Conservation (phyloP, 2,888 invertebrate species). For the Tupiocoris notatus region DNA sequence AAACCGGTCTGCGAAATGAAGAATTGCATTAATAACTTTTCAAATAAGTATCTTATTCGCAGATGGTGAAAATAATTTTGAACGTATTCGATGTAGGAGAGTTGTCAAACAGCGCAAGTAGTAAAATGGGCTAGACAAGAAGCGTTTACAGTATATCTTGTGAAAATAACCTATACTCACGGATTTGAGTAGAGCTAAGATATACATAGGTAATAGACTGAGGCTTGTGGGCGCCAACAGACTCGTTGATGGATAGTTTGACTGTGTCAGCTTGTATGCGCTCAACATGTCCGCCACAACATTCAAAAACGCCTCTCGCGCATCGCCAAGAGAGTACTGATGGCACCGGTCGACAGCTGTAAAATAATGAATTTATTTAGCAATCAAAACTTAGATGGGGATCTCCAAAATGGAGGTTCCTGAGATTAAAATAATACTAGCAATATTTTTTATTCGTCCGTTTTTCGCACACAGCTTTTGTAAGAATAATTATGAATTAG, state of each 20-base stretch:
- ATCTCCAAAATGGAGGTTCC: no score
- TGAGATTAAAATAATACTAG: no score
- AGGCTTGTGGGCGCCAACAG: constrained; percentile 76
- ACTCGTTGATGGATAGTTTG: constrained; percentile 58
- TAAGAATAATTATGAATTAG: no score
- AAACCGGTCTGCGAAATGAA: constrained; percentile 71
- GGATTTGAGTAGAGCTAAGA: constrained; percentile 84
- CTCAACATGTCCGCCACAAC: constrained; percentile 86
- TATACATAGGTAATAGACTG: constrained; percentile 81
- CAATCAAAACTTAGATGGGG: neutral
- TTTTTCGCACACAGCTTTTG: no score
- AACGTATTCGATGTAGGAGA: no score
- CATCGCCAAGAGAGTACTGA: constrained; percentile 83
- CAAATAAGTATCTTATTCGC: no score
- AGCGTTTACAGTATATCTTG: no score
- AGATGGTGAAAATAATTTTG: no score
- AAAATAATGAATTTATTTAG: no score
- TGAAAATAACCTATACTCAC: no score
- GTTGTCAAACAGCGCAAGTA: no score
- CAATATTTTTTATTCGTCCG: no score
- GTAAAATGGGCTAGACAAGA: neutral
- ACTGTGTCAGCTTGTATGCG: constrained; percentile 66
- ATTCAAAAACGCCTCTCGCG: constrained; percentile 94
- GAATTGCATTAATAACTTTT: constrained; percentile 31
- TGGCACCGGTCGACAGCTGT: constrained; percentile 87